phyloP scores from a whole-genome alignment of 1,140 invertebrate genomes.

The Cephus cinctus region DNA sequence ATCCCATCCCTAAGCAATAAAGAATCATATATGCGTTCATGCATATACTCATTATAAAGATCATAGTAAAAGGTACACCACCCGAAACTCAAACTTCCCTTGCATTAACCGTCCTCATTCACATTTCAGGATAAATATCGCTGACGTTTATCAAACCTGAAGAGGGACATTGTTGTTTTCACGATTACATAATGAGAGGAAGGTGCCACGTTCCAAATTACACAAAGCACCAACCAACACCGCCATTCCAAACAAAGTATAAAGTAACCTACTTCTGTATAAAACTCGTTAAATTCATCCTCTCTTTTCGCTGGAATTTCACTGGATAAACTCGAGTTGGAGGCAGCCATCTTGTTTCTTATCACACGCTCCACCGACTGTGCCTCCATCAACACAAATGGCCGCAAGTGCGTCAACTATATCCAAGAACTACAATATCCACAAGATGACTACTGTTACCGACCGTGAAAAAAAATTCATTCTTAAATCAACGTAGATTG shows the following conservation, averaged over 20 bases:
- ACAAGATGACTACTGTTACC: too few species aligned
- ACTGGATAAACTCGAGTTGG: slow-evolving; percentile 46
- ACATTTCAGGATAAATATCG: background rate
- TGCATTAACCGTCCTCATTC: too few species aligned
- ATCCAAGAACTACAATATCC: too few species aligned
- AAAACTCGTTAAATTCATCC: slow-evolving; percentile 67
- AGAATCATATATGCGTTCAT: too few species aligned
- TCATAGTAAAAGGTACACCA: too few species aligned
- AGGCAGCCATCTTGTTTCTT: slow-evolving; percentile 49
- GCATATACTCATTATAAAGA: too few species aligned
- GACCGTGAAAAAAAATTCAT: background rate
- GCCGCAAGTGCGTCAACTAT: background rate
- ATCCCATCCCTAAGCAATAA: too few species aligned
- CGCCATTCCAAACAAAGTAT: slow-evolving; percentile 16
- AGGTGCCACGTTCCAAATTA: background rate
- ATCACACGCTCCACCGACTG: slow-evolving; percentile 1
- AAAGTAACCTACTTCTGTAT: slow-evolving; percentile 60
- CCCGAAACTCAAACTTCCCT: too few species aligned
- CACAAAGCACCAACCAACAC: background rate
- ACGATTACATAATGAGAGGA: background rate
- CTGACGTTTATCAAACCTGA: background rate
- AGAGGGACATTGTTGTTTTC: background rate
- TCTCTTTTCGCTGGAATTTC: slow-evolving; percentile 54
- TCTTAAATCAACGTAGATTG: background rate
- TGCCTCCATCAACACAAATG: slow-evolving; percentile 10